Evolutionary conservation across 2,113 vertebrate genomes (phyloP), one percentile per base, ranked within the genome.

Genomic region (Rhinopomastus cyanomelas): DNA sequence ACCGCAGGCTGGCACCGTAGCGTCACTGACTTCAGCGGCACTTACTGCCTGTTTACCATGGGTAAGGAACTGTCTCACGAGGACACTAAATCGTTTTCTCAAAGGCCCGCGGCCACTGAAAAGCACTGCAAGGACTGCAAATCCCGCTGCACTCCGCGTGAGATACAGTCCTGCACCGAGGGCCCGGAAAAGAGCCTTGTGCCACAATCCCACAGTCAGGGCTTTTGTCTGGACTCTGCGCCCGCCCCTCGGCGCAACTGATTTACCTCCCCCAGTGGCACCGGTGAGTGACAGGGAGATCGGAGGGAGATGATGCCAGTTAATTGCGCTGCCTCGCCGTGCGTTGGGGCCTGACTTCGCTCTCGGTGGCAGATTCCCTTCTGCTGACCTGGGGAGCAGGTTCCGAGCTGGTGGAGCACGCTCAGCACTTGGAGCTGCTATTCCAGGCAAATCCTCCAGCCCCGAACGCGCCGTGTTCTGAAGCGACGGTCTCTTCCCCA

Each of bases 191-290:
- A 89, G 66, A 90, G 80, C 85, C 81, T 92, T 84, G 37, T 48
- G 84, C 73, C 72, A 91, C 69, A 91, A 80, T 95, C 90, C 73
- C 72, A 91, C 69, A 91, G 77, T 95, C 90, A 51, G 74, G 80
- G 82, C 72, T 95, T 94, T 95, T 95, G 88, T 95, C 81, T 88
- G 79, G 81, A 88, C 81, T 73, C 37, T 55, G 77, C 72, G 84
- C 67, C 72, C 90, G 90, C 86, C 86, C 74, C 78, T 92, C 80
- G 78, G 81, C 15, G 0, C 18, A 49, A 22, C 65, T 89, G 85
- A 96, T 94, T 92, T 95, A 87, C 93, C 91, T 85, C 87, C 56
- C 59, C 1, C 2, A 92, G 86, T 91, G 75, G 83, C 57, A 69
- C 87, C 55, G 53, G 55, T 84, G 90, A 94, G 86, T 65, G 92